phyloP scores from a whole-genome alignment of 2,113 vertebrate genomes.

The Oncorhynchus kisutch region DNA sequence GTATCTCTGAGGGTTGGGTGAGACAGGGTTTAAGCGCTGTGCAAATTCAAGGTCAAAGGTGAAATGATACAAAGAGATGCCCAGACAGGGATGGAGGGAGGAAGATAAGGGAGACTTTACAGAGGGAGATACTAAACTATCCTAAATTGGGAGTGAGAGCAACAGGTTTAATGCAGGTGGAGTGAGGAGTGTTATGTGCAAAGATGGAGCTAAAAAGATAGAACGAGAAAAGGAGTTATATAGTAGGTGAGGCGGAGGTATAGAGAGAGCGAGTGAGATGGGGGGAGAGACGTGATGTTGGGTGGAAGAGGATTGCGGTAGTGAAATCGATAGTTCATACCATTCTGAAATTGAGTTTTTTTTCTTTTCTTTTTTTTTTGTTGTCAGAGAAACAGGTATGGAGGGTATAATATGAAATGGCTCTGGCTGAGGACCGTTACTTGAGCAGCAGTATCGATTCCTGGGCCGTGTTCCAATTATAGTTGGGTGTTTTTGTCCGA shows the following conservation, averaged over 20 bases:
- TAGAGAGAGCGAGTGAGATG: neutral
- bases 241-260: constrained; percentile 13
- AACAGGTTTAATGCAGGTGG: neutral
- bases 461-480: constrained; percentile 61
- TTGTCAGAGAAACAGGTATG: constrained; percentile 41
- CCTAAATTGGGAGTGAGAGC: neutral
- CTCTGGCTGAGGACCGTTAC: constrained; percentile 51
- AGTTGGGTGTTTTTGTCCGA: constrained; percentile 32
- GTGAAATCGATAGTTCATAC: constrained; percentile 78
- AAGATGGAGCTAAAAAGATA: neutral
- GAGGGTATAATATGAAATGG: constrained; percentile 67
- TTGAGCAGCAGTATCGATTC: constrained; percentile 68
- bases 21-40: neutral
- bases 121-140: neutral
- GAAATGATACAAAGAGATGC: neutral
- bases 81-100: neutral
- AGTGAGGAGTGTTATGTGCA: neutral
- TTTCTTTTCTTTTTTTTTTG: constrained; percentile 20
- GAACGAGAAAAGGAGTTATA: neutral
- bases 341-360: constrained; percentile 71
- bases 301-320: constrained; percentile 39
- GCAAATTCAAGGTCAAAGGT: neutral
- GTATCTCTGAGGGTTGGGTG: constrained; percentile 4
- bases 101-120: neutral
- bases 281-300: constrained; percentile 4